Percentiles rank a stretch among this genome's conserved stretches.
These are phyloP conservation scores for Araneus ventricosus DNA, from an alignment of 1,140 invertebrate genomes.

Conservation along the genomic window DNA sequence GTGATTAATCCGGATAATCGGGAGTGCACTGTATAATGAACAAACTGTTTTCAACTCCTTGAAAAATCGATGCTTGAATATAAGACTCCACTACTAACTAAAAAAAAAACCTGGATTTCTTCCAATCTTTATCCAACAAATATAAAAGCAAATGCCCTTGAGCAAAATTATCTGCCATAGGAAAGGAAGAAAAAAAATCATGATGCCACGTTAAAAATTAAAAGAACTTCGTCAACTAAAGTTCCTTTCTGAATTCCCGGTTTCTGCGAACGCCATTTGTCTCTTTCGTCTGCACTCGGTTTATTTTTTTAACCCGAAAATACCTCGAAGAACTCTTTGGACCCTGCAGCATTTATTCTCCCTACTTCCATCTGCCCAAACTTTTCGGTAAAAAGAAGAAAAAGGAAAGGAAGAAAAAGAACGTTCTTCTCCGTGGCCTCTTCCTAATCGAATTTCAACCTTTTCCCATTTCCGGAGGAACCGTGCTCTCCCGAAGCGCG, in stretches of 20 bases:
- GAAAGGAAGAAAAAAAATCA: not conserved
- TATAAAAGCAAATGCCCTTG: not conserved
- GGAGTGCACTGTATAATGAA: no score
- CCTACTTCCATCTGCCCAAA: not conserved
- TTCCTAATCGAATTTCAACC: constrained; percentile 57
- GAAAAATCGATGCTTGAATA: no score
- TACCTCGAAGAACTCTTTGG: not conserved
- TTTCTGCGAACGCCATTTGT: not conserved
- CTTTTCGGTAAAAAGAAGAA: not conserved
- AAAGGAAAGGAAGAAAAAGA: not conserved
- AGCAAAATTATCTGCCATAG: not conserved
- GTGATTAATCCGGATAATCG: no score
- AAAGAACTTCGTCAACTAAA: not conserved
- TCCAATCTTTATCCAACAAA: no score
- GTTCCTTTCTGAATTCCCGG: not conserved
- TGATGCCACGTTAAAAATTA: not conserved
- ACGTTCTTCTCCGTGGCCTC: not conserved
- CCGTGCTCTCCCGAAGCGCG: not conserved
- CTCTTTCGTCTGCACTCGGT: not conserved
- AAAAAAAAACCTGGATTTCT: no score
- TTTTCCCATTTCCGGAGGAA: constrained; percentile 46
- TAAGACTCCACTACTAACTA: no score
- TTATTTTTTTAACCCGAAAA: not conserved
- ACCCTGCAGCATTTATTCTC: not conserved
- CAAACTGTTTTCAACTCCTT: no score